Evolutionary conservation across 2,888 invertebrate species (phyloP).

Genomic region (Alcis repandata): DNA sequence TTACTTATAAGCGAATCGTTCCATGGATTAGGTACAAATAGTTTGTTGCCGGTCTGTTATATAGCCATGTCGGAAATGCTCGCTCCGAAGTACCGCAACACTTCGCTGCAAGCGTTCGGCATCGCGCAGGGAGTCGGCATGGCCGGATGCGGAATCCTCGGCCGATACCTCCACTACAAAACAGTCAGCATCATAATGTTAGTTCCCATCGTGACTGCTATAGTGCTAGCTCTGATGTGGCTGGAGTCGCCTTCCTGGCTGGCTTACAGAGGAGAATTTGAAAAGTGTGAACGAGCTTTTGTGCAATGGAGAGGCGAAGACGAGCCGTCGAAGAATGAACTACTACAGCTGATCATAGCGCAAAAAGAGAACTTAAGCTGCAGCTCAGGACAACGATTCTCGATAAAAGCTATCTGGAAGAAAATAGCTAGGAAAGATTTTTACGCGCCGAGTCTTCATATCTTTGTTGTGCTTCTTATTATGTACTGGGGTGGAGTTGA

Average conservation of each 20-base stretch:
- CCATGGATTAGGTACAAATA: constrained; percentile 14
- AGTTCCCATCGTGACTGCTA: constrained; percentile 2
- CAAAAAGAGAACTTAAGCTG: constrained; percentile 4
- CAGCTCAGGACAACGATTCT: neutral
- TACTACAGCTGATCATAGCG: constrained; percentile 2
- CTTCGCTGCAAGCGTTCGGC: constrained; percentile 11
- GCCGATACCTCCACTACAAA: constrained; percentile 8
- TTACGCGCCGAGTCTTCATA: constrained; percentile 10
- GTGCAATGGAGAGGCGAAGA: constrained; percentile 1
- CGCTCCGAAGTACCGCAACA: constrained; percentile 1
- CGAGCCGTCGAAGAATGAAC: constrained; percentile 8
- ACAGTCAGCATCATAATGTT: constrained; percentile 12
- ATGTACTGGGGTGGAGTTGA: constrained; percentile 16
- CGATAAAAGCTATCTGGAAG: neutral
- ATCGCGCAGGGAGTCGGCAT: constrained; percentile 10
- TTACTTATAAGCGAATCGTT: constrained; percentile 15
- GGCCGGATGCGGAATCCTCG: constrained; percentile 11
- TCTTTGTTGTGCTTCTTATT: neutral
- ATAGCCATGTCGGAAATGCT: constrained; percentile 15
- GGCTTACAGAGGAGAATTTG: constrained; percentile 12
- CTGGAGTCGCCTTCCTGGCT: constrained; percentile 11
- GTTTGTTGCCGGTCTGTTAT: constrained; percentile 7
- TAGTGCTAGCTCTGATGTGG: constrained; percentile 5
- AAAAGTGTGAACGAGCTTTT: constrained; percentile 10
- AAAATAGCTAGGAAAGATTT: constrained; percentile 15